These are phyloP conservation scores for Orthosia incerta DNA, from an alignment of 2,888 invertebrate species.

Conservation along the genomic window DNA sequence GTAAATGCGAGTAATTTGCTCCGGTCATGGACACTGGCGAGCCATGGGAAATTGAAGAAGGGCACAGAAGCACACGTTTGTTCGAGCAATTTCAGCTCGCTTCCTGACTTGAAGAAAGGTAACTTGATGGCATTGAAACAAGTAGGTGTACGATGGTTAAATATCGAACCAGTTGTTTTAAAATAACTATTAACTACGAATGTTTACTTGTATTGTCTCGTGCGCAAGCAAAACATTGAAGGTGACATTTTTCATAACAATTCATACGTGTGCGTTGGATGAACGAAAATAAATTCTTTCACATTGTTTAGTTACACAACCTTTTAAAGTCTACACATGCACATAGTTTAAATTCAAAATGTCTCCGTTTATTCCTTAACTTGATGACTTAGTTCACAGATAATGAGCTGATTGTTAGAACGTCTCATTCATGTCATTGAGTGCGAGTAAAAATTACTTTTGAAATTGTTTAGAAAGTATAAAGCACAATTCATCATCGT, in stretches of 20 bases:
- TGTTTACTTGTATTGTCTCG: slow-evolving; percentile 41
- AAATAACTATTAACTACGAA: slow-evolving; percentile 37
- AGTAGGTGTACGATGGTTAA: slow-evolving; percentile 35
- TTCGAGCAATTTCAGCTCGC: slow-evolving; percentile 9
- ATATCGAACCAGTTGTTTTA: slow-evolving; percentile 51
- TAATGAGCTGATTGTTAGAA: slow-evolving; percentile 47
- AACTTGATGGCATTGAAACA: slow-evolving; percentile 56
- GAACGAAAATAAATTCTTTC: slow-evolving; percentile 28
- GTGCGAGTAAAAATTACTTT: slow-evolving; percentile 61
- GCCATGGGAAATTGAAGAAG: slow-evolving; percentile 54
- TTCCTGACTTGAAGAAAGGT: slow-evolving; percentile 47
- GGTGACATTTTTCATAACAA: slow-evolving; percentile 46
- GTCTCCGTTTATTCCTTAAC: not conserved
- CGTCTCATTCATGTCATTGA: slow-evolving; percentile 47
- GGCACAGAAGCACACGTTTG: slow-evolving; percentile 6
- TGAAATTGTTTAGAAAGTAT: slow-evolving; percentile 60
- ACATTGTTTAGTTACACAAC: slow-evolving; percentile 41
- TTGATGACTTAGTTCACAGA: slow-evolving; percentile 35
- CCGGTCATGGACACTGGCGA: slow-evolving; percentile 66
- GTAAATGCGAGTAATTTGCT: slow-evolving; percentile 67
- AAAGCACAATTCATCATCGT: slow-evolving; percentile 52
- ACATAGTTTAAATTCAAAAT: slow-evolving; percentile 15
- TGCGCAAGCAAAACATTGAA: slow-evolving; percentile 47
- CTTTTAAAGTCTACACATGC: not conserved
- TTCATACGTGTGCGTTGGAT: slow-evolving; percentile 20